Percentiles rank a stretch among this genome's conserved stretches.
Conservation (phyloP, 2,113 vertebrate genomes). For the Labeo rohita region DNA sequence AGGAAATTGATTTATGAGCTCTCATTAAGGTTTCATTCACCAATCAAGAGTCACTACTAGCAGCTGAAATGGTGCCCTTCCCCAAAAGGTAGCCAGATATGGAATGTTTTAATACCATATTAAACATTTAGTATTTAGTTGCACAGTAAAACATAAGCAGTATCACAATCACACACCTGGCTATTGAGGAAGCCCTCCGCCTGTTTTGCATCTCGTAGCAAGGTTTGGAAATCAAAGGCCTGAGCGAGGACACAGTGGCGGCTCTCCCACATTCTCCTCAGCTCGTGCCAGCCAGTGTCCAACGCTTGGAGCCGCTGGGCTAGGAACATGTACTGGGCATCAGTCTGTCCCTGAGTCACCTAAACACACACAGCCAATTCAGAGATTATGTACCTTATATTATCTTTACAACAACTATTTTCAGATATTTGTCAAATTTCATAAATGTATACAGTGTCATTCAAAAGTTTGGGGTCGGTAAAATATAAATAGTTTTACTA, state of each 20-base stretch:
- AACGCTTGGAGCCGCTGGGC: conserved; percentile 89
- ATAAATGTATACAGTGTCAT: too few species aligned
- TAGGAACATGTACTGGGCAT: conserved; percentile 88
- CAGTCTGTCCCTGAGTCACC: conserved; percentile 84
- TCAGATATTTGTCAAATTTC: background rate
- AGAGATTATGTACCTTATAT: background rate
- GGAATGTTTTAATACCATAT: background rate
- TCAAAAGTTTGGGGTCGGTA: too few species aligned
- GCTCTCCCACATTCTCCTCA: conserved; percentile 93
- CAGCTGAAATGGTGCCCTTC: background rate
- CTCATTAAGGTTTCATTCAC: background rate
- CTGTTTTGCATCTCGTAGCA: conserved; percentile 90
- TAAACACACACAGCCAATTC: conserved; percentile 10
- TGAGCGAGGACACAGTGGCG: conserved; percentile 87
- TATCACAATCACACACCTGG: conserved; percentile 78
- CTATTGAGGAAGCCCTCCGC: conserved; percentile 91
- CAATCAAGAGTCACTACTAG: background rate
- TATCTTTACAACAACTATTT: background rate
- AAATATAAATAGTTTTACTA: background rate
- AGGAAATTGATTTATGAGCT: background rate
- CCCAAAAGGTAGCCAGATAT: background rate
- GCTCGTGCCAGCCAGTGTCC: conserved; percentile 91
- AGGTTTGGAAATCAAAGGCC: conserved; percentile 89
- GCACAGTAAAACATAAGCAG: background rate
- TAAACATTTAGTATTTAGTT: background rate